Base-by-base conservation (phyloP, 2,888 invertebrate genomes). In the Standfussiana lucernea region DNA sequence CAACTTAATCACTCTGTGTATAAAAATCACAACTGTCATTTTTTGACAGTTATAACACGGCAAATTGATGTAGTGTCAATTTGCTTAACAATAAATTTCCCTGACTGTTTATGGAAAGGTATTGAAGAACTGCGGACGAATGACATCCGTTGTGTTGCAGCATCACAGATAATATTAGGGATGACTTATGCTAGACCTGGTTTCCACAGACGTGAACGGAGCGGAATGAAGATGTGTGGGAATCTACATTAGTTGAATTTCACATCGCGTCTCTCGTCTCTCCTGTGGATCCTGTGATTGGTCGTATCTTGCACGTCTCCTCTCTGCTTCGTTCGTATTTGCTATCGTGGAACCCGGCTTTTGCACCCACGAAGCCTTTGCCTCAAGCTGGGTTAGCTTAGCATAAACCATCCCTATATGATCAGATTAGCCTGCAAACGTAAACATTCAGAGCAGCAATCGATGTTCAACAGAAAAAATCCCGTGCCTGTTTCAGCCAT, bases 401-500 rank as follows among this genome's bases (percentile, higher is more conserved):
- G 45, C 68, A 40, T 53, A 62, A 45, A 74, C 42, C 61, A 37
- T 37, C 47, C 35, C n/a, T 32, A 28, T 1, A 15, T 2, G 8
- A 47, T 13, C n/a, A 15, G 4, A 72, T 32, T 18, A 59, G 32
- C 59, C 59, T 32, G n/a, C 32, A 59, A 42, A 42, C 32, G 35
- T 61, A 47, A 40, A 50, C 8, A 37, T 70, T 71, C 71, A 73
- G 67, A 83, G 61, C 62, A 62, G 67, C 65, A 53, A 71, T 67
- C 6, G 24, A 74, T 37, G n/a, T 61, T 13, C 42, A 35, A 72
- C 15, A 47, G 37, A 40, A 18, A 56, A 28, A 42, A 61, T 8
- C 21, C 86, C 94, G 89, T 97, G 97, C 98, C 98, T 98, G 98
- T 97, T 98, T 98, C 72, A 98, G 97, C 98, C 98, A 98, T 96